Evolutionary conservation across 2,797 vertebrate genomes (phyloP).

Genomic region (Xenopus petersii): DNA sequence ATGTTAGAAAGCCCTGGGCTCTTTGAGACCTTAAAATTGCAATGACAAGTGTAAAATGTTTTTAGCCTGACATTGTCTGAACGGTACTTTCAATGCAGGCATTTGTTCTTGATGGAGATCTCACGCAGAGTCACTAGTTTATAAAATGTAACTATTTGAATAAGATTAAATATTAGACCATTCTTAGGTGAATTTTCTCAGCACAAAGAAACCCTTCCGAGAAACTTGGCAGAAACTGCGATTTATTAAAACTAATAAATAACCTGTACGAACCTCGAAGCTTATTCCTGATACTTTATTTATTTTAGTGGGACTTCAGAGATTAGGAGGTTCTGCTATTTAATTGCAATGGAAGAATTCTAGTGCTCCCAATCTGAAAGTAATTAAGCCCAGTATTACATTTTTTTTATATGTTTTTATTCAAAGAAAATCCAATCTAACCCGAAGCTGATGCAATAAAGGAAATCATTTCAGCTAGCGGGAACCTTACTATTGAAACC

Average conservation of each 20-base stretch:
- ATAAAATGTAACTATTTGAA: not conserved
- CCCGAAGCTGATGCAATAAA: conserved; percentile 22
- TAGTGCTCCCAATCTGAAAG: conserved; percentile 53
- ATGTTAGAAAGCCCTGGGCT: too few relatives aligned
- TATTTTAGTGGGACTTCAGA: conserved; percentile 61
- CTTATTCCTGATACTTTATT: conserved; percentile 52
- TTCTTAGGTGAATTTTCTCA: conserved; percentile 24
- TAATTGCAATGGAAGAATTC: conserved; percentile 63
- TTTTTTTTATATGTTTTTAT: conserved; percentile 34
- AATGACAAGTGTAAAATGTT: too few relatives aligned
- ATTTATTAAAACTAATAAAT: conserved; percentile 78
- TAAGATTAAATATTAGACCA: not conserved
- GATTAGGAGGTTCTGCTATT: conserved; percentile 60
- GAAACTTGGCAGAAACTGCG: conserved; percentile 50
- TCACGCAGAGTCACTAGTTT: too few relatives aligned
- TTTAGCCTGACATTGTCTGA: too few relatives aligned
- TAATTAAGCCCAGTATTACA: conserved; percentile 57
- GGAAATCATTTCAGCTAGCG: conserved; percentile 21
- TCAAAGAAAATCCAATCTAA: conserved; percentile 31
- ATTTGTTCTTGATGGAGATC: too few relatives aligned
- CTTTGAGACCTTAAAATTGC: too few relatives aligned
- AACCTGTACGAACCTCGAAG: conserved; percentile 58
- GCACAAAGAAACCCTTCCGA: conserved; percentile 23
- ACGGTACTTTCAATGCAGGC: too few relatives aligned
- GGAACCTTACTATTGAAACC: not conserved